Conservation (phyloP, 2,797 vertebrate species). For the Neostethus bicornis region DNA sequence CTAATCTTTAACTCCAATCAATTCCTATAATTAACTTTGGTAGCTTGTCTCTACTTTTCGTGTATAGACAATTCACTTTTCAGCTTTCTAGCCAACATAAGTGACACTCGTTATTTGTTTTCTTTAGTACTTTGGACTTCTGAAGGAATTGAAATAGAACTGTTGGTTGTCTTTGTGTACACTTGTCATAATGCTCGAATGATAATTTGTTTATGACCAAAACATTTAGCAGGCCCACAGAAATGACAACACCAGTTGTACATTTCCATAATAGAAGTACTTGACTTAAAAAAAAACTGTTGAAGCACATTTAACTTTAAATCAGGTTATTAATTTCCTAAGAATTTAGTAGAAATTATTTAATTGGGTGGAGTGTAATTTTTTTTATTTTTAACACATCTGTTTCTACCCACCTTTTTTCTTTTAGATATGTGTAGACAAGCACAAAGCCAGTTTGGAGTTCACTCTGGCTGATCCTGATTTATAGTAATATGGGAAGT, state of each 20-base stretch:
- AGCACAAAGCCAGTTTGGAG: conserved; percentile 55
- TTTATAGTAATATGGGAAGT: conserved; percentile 73
- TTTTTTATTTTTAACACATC: conserved; percentile 36
- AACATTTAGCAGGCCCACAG: neutral
- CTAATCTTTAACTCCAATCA: neutral
- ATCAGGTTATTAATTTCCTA: conserved; percentile 5
- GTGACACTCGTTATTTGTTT: no score
- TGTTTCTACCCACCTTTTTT: conserved; percentile 10
- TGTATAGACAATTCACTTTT: neutral
- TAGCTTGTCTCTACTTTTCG: neutral
- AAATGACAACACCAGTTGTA: neutral
- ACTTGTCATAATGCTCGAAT: neutral
- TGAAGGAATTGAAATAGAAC: no score
- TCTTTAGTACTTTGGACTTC: no score
- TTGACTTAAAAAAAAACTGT: neutral
- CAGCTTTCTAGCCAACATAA: no score
- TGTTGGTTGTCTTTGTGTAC: neutral
- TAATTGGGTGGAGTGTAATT: conserved; percentile 35
- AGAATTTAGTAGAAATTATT: conserved; percentile 19
- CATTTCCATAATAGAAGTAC: neutral
- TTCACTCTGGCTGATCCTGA: conserved; percentile 66
- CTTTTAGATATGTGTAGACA: conserved; percentile 55
- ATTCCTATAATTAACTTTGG: neutral
- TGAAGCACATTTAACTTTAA: neutral
- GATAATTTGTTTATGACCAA: neutral